Base-by-base conservation (phyloP, 2,797 vertebrate species). In the Aulostomus chinensis region DNA sequence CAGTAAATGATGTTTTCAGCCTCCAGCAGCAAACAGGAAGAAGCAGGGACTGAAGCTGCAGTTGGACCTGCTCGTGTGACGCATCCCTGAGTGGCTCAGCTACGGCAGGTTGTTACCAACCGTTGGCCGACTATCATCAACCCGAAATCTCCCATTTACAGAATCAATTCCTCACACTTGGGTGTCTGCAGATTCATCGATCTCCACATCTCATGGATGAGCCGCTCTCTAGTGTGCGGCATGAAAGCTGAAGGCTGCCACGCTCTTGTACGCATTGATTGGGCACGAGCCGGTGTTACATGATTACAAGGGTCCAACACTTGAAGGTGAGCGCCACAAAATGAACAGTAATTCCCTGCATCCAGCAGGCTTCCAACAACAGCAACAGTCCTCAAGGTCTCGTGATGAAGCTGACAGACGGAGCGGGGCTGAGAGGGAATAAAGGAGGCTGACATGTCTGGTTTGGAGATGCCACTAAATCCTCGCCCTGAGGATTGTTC, bases 121-220 rank as follows among this genome's bases (percentile, higher is more conserved):
- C 39, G 26, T 18, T 21, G 12, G 33, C 17, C 7, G 32, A 9
- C 24, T 4, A 6, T 8, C 22, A 26, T 46, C 48, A 58, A 58
- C 12, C 24, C 5, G 1, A 56, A 52, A 60, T 31, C 26, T 21
- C 17, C 26, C 21, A 33, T 54, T 66, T 64, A 36, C 30, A 38
- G 24, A 38, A 65, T 60, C 8, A 26, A 33, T 58, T 33, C 38
- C 11, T 34, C 21, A 15, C 3, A 0, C 41, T 29, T 1, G 0
- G 4, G 36, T 9, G 45, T 40, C 25, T 6, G 41, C 4, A 5
- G 37, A 35, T 29, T 2, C 40, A 72, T 65, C 24, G 58, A 80
- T 71, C 52, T 21, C n/a, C 34, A 50, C 36, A 39, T 76, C 43
- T 39, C 68, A 69, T 24, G 58, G 58, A 50, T 18, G 68, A 58